phyloP scores from a whole-genome alignment of 1,140 invertebrate genomes.

The Gryllus bimaculatus region DNA sequence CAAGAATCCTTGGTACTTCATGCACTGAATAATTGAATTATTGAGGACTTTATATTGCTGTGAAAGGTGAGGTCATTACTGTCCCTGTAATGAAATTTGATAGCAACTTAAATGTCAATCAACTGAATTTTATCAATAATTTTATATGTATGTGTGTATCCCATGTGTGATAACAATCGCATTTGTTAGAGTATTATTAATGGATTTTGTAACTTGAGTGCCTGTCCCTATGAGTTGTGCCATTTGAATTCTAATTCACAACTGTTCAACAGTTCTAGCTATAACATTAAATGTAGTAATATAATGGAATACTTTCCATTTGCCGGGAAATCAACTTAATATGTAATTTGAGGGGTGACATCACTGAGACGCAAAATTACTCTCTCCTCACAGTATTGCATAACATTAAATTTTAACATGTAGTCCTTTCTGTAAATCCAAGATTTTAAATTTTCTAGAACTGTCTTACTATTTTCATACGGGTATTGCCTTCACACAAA shows the following conservation, averaged over 20 bases:
- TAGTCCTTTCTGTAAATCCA: no score
- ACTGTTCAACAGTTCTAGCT: not conserved
- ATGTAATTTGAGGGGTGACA: not conserved
- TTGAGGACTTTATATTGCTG: not conserved
- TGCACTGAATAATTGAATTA: not conserved
- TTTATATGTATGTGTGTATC: slow-evolving; percentile 5
- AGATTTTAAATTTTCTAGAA: no score
- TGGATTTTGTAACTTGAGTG: not conserved
- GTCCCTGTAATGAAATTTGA: not conserved
- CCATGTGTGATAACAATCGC: not conserved
- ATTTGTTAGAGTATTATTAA: slow-evolving; percentile 3
- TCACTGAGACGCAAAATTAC: not conserved
- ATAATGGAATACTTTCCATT: slow-evolving; percentile 5
- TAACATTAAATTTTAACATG: no score
- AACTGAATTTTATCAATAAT: slow-evolving; percentile 1
- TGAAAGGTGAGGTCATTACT: not conserved
- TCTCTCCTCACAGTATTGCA: no score
- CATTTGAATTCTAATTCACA: not conserved
- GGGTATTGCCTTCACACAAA: no score
- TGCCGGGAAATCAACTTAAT: not conserved
- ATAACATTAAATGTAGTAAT: not conserved
- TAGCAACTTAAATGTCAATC: not conserved
- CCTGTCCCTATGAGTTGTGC: not conserved
- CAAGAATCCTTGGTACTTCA: not conserved
- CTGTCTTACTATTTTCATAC: no score